A percentile compares a stretch with the other conserved stretches of the same genome.
These are phyloP conservation scores for Solea senegalensis DNA, from an alignment of 2,113 vertebrate genomes.

Conservation along the genomic window DNA sequence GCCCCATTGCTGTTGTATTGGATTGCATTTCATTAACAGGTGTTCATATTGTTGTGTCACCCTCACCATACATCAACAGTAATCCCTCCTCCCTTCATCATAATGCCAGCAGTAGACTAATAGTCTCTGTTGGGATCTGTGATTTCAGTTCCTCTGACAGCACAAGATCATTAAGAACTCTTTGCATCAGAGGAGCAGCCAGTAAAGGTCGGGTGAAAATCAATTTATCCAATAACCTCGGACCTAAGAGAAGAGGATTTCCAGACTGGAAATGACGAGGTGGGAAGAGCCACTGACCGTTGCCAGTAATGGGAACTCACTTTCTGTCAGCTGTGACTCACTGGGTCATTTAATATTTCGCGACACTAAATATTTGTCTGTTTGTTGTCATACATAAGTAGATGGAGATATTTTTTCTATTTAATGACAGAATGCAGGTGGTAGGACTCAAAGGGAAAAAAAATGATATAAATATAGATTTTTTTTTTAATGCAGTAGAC, in stretches of 20 bases:
- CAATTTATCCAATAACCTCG: constrained; percentile 68
- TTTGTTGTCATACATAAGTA: neutral
- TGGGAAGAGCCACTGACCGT: constrained; percentile 12
- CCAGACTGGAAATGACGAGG: constrained; percentile 47
- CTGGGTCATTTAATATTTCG: neutral
- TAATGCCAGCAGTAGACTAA: constrained; percentile 39
- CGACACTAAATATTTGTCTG: neutral
- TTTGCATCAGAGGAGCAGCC: constrained; percentile 56
- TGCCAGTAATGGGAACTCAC: constrained; percentile 16
- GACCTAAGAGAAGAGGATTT: constrained; percentile 28
- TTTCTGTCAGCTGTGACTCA: constrained; percentile 9
- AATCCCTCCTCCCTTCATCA: constrained; percentile 33
- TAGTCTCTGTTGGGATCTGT: constrained; percentile 53
- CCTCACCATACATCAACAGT: constrained; percentile 14
- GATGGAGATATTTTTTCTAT: neutral
- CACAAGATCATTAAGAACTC: constrained; percentile 74
- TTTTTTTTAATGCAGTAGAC: neutral
- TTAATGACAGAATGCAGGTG: neutral
- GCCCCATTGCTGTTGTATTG: neutral
- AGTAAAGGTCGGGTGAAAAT: constrained; percentile 70
- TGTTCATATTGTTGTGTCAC: constrained; percentile 44
- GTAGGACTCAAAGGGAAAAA: neutral
- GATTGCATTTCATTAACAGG: constrained; percentile 46
- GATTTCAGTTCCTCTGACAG: constrained; percentile 80
- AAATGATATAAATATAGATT: too few relatives aligned